A percentile compares a stretch with the other conserved stretches of the same genome.
These are phyloP conservation scores for Lemur catta DNA, from an alignment of 2,797 vertebrate genomes.

Conservation along the genomic window DNA sequence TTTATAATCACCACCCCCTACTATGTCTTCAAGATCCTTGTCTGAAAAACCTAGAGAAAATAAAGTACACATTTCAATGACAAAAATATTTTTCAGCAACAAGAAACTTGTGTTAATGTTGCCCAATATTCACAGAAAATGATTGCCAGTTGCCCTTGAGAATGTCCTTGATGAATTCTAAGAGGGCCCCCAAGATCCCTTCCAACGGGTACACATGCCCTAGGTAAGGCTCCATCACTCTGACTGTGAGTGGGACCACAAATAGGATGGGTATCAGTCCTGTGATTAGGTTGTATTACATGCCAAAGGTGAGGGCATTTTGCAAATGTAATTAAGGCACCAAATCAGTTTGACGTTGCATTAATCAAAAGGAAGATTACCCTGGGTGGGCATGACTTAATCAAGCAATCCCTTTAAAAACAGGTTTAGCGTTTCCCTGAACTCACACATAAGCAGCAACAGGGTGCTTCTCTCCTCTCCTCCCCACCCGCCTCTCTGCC, in stretches of 20 bases:
- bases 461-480: not conserved
- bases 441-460: not conserved
- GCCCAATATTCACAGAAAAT: not conserved
- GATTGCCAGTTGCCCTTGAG: not conserved
- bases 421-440: not conserved
- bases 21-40: slow-evolving; percentile 83
- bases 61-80: not conserved
- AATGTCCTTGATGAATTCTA: not conserved
- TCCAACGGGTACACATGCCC: not conserved
- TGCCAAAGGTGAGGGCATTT: not conserved
- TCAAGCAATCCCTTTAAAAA: not conserved
- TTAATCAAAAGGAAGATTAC: not conserved
- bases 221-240: not conserved
- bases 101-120: not conserved
- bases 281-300: not conserved
- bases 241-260: not conserved
- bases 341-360: not conserved
- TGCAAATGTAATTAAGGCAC: not conserved
- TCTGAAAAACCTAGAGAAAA: slow-evolving; percentile 85
- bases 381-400: not conserved
- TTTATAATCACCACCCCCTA: slow-evolving; percentile 81
- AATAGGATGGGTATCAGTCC: not conserved
- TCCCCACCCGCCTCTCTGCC: not conserved
- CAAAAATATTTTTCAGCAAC: not conserved
- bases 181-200: not conserved